Evolutionary conservation across 2,888 invertebrate genomes (phyloP).

Genomic region (Erebia epiphron): DNA sequence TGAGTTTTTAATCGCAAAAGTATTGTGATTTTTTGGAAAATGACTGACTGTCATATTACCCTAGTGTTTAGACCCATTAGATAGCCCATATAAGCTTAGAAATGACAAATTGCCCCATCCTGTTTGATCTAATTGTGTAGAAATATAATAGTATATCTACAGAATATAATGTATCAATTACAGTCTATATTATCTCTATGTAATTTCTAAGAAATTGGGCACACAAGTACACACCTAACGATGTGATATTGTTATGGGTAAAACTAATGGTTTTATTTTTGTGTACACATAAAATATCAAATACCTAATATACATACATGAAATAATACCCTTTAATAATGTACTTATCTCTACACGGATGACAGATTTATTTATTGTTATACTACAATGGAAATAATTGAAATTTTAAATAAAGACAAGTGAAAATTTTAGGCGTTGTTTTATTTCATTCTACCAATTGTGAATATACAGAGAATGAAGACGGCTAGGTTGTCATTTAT

Average conservation of each 20-base stretch:
- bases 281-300: constrained; percentile 69
- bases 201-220: constrained; percentile 66
- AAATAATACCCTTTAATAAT: constrained; percentile 51
- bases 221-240: constrained; percentile 75
- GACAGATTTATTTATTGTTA: constrained; percentile 80
- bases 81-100: constrained; percentile 27
- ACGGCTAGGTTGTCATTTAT: no score
- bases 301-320: constrained; percentile 57
- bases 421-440: constrained; percentile 26
- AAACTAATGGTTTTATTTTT: constrained; percentile 74
- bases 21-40: constrained; percentile 9
- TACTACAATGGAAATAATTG: constrained; percentile 71
- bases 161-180: constrained; percentile 30
- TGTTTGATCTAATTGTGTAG: constrained; percentile 35
- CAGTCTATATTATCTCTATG: constrained; percentile 27
- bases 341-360: constrained; percentile 69
- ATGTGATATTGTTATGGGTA: constrained; percentile 75
- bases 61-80: constrained; percentile 30
- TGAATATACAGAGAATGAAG: no score
- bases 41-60: constrained; percentile 20
- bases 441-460: constrained; percentile 19
- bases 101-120: constrained; percentile 34
- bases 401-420: constrained; percentile 79
- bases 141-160: constrained; percentile 29
- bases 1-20: neutral